Evolutionary conservation across 1,140 invertebrate species (phyloP).

Genomic region (Musca domestica): DNA sequence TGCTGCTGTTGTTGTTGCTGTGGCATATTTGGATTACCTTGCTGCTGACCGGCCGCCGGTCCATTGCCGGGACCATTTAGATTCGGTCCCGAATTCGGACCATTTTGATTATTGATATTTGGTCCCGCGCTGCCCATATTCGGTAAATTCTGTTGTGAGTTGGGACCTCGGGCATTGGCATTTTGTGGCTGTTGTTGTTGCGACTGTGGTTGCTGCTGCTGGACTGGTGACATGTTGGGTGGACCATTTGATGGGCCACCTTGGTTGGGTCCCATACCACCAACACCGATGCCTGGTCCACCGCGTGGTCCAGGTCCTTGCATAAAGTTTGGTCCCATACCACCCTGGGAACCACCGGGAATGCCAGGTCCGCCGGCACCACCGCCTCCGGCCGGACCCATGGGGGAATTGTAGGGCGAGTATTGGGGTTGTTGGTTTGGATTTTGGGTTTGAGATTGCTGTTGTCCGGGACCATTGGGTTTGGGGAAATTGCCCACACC

Average conservation of each 20-base stretch:
- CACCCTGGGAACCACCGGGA: conserved; percentile 31
- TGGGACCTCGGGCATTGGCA: conserved; percentile 2
- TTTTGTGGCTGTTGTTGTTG: conserved; percentile 38
- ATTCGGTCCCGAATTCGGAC: conserved; percentile 31
- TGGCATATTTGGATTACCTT: conserved; percentile 10
- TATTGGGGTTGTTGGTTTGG: conserved; percentile 66
- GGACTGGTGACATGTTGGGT: conserved; percentile 56
- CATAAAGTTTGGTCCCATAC: conserved; percentile 46
- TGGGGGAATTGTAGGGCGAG: conserved; percentile 67
- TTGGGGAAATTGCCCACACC: conserved; percentile 52
- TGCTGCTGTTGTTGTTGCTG: conserved; percentile 18
- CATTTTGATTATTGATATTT: conserved; percentile 21
- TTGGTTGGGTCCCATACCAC: conserved; percentile 60
- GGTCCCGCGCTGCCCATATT: conserved; percentile 26
- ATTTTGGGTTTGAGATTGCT: conserved; percentile 54
- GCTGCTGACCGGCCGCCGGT: conserved; percentile 31
- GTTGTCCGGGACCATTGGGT: conserved; percentile 30
- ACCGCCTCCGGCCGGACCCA: conserved; percentile 57
- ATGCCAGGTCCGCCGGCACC: too few relatives aligned
- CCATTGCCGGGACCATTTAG: conserved; percentile 34
- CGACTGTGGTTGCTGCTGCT: conserved; percentile 36
- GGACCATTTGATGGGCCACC: conserved; percentile 61
- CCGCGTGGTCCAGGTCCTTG: conserved; percentile 44
- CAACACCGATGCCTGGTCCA: conserved; percentile 64
- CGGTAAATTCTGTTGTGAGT: conserved; percentile 19